Conservation (phyloP, 2,113 vertebrate species). For the Trochalopteron elliotii region DNA sequence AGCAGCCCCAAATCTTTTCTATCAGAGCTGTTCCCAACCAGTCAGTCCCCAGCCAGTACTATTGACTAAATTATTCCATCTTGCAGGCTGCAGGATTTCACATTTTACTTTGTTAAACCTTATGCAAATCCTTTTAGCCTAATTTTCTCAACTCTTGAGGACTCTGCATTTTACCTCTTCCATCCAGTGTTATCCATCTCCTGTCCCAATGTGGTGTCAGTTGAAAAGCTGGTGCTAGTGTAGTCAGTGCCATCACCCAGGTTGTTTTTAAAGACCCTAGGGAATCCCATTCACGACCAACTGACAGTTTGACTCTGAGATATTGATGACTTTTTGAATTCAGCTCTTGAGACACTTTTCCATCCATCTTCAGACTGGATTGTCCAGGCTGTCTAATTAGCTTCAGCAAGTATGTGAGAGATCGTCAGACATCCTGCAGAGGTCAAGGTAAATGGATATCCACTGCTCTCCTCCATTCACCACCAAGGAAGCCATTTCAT, state of each 20-base stretch:
- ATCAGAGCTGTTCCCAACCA: background rate
- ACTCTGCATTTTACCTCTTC: background rate
- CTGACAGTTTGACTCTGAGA: background rate
- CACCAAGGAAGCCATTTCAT: background rate
- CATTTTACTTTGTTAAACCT: background rate
- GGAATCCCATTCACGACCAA: background rate
- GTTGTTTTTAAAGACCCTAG: background rate
- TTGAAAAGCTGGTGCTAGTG: background rate
- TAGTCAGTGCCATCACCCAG: background rate
- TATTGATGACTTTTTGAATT: background rate
- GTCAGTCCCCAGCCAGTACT: background rate
- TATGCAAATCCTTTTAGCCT: background rate
- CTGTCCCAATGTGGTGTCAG: fast-evolving
- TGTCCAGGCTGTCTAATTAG: background rate
- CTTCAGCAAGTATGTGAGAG: background rate
- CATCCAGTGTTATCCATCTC: background rate
- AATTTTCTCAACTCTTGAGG: background rate
- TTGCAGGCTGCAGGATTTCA: background rate
- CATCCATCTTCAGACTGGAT: background rate
- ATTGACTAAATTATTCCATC: background rate
- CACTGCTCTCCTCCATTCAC: background rate
- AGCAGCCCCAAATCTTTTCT: background rate
- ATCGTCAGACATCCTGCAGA: background rate
- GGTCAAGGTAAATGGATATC: background rate
- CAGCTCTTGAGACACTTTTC: background rate